Evolutionary conservation across 2,113 vertebrate genomes (phyloP), one percentile per base, ranked within the genome.

Genomic region (Passer montanus): DNA sequence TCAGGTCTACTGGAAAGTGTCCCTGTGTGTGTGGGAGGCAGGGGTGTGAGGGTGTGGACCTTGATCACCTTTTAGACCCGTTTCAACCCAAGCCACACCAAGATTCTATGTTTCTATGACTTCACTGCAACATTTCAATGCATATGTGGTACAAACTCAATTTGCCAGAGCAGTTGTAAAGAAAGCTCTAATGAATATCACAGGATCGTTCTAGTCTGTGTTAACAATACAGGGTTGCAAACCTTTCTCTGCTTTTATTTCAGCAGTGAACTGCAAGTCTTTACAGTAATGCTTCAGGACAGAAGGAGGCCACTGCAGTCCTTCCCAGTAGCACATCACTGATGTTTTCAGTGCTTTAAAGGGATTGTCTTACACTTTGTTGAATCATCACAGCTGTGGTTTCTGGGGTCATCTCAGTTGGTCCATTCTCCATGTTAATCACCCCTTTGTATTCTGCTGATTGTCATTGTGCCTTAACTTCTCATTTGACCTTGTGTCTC

Each of bases 281-380:
- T 87, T 77, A 83, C 35, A 73, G 16, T 83, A 94, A 86, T 91
- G 46, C 7, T 74, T 95, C 37, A 72, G 41, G 94, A 94, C 73
- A 95, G 88, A 95, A 97, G 80, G 52, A 84, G 80, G 84, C 89
- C 72, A 69, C 67, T 77, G 20, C 69, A 77, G 49, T 68, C 2
- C 0, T 70, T 75, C 67, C 66, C 50, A 83, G 81, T 49, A 87
- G 66, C 44, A 83, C 28, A 39, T 7, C 1, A 0, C 26, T 87
- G 26, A 63, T 16, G 44, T 80, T 86, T 91, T 55, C 64, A 31
- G 72, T 41, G 30, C 27, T 87, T 84, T 63, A 87, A 73, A 94
- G 59, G 69, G 64, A 33, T 89, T 74, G 20, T 62, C 26, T 89
- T 73, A 91, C 33, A 76, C 68, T 82, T 78, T 35, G 70, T 5